A percentile compares a stretch with the other conserved stretches of the same genome.
Evolutionary conservation across 2,113 vertebrate species (phyloP).

Genomic region (Cyprinodon tularosa): DNA sequence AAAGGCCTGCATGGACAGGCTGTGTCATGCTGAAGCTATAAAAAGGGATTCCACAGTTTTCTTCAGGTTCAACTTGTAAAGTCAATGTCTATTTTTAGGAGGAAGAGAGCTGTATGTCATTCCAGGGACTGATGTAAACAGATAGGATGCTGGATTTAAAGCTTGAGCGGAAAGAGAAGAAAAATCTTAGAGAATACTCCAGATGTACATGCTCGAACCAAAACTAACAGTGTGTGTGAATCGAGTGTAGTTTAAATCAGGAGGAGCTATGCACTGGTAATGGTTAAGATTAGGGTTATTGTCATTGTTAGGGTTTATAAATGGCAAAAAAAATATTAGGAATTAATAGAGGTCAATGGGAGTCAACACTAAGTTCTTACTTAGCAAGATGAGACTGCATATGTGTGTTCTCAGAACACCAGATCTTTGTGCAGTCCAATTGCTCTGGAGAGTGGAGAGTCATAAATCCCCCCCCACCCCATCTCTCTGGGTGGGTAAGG

Average conservation of each 20-base stretch:
- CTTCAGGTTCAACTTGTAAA: constrained; percentile 64
- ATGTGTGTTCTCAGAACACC: constrained; percentile 50
- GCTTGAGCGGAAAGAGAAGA: background rate
- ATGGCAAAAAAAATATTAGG: no score
- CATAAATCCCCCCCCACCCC: constrained; percentile 70
- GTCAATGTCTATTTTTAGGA: constrained; percentile 78
- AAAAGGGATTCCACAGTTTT: constrained; percentile 64
- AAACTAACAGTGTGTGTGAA: constrained; percentile 9
- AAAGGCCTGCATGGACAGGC: constrained; percentile 55
- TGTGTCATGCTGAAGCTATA: constrained; percentile 76
- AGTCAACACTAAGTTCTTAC: no score
- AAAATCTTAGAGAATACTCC: background rate
- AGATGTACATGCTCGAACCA: constrained; percentile 1
- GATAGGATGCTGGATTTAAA: background rate
- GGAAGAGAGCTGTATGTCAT: constrained; percentile 2
- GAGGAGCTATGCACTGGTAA: no score
- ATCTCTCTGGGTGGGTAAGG: constrained; percentile 45
- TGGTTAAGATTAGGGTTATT: no score
- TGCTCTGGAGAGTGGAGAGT: constrained; percentile 58
- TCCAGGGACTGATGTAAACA: constrained; percentile 29
- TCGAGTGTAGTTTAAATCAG: no score
- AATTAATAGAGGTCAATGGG: no score
- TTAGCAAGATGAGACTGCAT: constrained; percentile 2
- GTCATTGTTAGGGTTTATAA: no score
- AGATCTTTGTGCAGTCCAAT: constrained; percentile 54